Evolutionary conservation across 2,797 vertebrate species (phyloP), one percentile per base, ranked within the genome.

Genomic region (Selene dorsalis): DNA sequence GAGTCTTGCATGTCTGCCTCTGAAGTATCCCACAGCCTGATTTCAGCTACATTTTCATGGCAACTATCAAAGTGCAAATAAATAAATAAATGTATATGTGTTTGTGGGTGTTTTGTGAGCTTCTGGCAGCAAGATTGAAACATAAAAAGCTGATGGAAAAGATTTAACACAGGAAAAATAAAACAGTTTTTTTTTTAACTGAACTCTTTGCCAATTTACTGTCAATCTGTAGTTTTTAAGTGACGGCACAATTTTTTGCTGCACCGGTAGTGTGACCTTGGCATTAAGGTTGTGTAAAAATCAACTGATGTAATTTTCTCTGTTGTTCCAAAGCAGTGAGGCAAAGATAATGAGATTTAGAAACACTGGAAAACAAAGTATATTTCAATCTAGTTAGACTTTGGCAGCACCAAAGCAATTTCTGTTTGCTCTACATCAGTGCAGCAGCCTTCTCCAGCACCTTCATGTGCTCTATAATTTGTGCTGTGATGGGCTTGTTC

Each of bases 391-490:
- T 59, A 58, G 52, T 81, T 38, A 73, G 50, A 81, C 69, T 35
- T 68, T 80, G 32, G 35, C 80, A 69, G 56, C 47, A 55, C 58
- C 60, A 61, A 22, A 75, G 53, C 76, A 30, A 85, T 87, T 83
- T 87, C 45, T 72, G 32, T 81, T 84, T 77, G 61, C 61, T 80
- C 55, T 62, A 32, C 65, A 86, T 66, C 59, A 41, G 11, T 50
- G 67, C 56, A 78, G 76, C 81, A 58, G 57, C 60, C 69, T 72
- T 75, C 60, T 56, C 47, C 26, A 50, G 73, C 68, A 74, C 61
- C 69, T 88, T 85, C 74, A 66, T 83, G 81, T 87, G 53, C 63
- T 87, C 76, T 82, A 55, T 86, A 79, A 93, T 90, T 88, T 89
- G 75, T 85, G 73, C 56, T 76, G 58, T 71, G 82, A 87, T 80